Evolutionary conservation across 2,888 invertebrate species (phyloP).

Genomic region (Frankliniella intonsa): DNA sequence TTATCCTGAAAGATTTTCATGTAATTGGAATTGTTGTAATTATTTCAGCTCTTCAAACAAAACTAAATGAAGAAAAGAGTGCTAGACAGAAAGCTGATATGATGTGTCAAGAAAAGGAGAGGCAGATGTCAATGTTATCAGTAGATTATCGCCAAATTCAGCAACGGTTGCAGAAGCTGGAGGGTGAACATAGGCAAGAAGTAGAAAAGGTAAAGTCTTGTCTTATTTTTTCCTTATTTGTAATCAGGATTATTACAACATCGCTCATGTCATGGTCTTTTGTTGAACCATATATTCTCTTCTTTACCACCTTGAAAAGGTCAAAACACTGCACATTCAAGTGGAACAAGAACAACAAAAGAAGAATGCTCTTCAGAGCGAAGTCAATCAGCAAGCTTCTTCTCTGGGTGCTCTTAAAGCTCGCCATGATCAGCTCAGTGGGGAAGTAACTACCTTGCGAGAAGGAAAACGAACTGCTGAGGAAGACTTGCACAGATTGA

Average conservation of each 20-base stretch:
- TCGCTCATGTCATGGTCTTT: not conserved
- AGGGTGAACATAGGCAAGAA: slow-evolving; percentile 88
- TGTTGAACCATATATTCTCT: slow-evolving; percentile 9
- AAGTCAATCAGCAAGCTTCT: slow-evolving; percentile 65
- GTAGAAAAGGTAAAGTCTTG: slow-evolving; percentile 62
- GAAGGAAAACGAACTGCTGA: slow-evolving; percentile 67
- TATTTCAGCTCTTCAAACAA: slow-evolving; percentile 63
- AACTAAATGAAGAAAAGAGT: slow-evolving; percentile 85
- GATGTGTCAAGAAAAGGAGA: slow-evolving; percentile 83
- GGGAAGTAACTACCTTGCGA: slow-evolving; percentile 63
- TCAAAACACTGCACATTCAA: slow-evolving; percentile 75
- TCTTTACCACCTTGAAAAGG: slow-evolving; percentile 47
- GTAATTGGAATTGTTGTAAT: no score
- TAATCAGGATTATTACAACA: slow-evolving; percentile 13
- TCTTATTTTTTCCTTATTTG: not conserved
- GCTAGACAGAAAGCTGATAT: slow-evolving; percentile 82
- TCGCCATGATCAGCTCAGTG: slow-evolving; percentile 64
- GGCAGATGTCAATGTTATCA: slow-evolving; percentile 89
- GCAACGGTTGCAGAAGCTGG: slow-evolving; percentile 80
- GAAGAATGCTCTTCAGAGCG: slow-evolving; percentile 74
- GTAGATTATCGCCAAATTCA: slow-evolving; percentile 94
- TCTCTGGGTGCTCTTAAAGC: slow-evolving; percentile 67
- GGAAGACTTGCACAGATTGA: slow-evolving; percentile 70
- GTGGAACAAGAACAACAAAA: slow-evolving; percentile 89
- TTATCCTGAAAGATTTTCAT: no score